A percentile compares a stretch with the other conserved stretches of the same genome.
phyloP scores from a whole-genome alignment of 1,140 invertebrate species.

The Eufriesea mexicana region DNA sequence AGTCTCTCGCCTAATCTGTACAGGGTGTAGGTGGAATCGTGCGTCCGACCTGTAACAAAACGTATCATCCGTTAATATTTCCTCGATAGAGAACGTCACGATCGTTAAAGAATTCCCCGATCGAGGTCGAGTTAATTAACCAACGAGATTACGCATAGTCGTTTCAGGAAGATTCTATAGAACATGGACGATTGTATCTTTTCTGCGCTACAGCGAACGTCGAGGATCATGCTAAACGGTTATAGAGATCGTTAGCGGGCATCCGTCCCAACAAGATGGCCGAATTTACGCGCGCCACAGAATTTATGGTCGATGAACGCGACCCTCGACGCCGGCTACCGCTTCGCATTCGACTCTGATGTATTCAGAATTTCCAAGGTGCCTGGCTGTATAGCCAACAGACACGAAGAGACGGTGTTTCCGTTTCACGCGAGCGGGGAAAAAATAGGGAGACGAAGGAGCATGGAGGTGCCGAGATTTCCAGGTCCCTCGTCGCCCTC shows the following conservation, averaged over 20 bases:
- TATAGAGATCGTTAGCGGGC: conserved; percentile 31
- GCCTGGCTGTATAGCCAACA: too few species aligned
- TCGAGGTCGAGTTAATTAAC: conserved; percentile 13
- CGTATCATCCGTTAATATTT: too few species aligned
- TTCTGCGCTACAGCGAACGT: background rate
- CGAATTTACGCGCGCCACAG: conserved; percentile 72
- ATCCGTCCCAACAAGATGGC: conserved; percentile 57
- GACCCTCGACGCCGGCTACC: conserved; percentile 53
- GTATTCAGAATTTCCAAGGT: background rate
- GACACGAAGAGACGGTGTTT: background rate
- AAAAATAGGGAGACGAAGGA: background rate
- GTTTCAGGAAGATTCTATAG: too few species aligned
- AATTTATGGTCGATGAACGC: conserved; percentile 79
- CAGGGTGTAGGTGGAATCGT: conserved; percentile 90
- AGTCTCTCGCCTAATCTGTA: conserved; percentile 91
- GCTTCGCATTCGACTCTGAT: conserved; percentile 18
- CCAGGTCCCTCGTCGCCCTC: background rate
- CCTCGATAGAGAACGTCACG: too few species aligned
- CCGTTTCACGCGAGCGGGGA: background rate
- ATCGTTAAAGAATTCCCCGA: background rate
- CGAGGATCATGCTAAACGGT: conserved; percentile 17
- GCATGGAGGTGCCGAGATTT: background rate
- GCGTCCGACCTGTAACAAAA: conserved; percentile 89
- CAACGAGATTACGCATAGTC: background rate
- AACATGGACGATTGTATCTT: background rate